Evolutionary conservation across 2,888 invertebrate genomes (phyloP).

Genomic region (Campoplex nolae): DNA sequence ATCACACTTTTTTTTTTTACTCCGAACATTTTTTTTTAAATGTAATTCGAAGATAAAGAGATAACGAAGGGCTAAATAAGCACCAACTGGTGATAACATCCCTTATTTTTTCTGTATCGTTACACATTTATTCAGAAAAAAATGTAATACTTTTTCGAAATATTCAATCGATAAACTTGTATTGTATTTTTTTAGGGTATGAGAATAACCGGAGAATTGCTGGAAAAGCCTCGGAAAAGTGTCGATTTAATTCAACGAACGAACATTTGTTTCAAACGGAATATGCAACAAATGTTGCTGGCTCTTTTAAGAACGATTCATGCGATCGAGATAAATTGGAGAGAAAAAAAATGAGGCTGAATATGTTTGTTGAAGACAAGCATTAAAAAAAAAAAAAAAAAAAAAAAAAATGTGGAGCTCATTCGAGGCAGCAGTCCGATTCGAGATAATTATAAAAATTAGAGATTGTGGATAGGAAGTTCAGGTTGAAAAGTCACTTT

Average conservation of each 20-base stretch:
- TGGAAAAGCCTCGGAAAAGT: background rate
- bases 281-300: background rate
- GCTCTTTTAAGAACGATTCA: too few species aligned
- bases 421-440: too few species aligned
- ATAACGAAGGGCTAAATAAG: constrained; percentile 16
- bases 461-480: too few species aligned
- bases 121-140: background rate
- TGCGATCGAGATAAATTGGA: background rate
- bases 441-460: background rate
- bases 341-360: background rate
- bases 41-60: constrained; percentile 1
- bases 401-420: too few species aligned
- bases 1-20: constrained; percentile 26
- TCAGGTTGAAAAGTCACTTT: background rate
- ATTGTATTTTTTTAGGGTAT: background rate
- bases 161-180: too few species aligned
- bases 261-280: background rate
- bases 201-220: background rate
- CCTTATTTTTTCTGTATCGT: background rate
- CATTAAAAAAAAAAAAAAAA: too few species aligned
- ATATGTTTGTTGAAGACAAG: too few species aligned
- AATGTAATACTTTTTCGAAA: background rate
- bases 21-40: constrained; percentile 4
- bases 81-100: background rate
- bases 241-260: background rate